Evolutionary conservation across 2,797 vertebrate species (phyloP), one percentile per base, ranked within the genome.

Genomic region (Tokudaia tokunoshimensis): DNA sequence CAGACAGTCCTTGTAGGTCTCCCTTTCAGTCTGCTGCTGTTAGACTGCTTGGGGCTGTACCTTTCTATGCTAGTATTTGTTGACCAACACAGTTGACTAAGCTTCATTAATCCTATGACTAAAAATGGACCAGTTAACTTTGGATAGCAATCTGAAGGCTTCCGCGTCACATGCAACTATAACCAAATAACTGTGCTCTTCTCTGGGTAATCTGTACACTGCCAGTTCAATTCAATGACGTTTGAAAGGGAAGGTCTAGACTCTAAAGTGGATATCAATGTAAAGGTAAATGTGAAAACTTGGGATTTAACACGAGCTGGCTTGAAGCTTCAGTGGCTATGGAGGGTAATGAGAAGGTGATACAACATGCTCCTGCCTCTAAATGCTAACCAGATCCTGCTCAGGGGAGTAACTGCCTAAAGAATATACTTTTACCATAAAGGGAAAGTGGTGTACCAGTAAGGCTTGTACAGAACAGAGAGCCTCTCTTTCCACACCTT

Each of bases 251-350:
- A 79, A 87, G 44, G 26, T 34, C 31, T 57, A 34, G 65, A 79
- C 50, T 79, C 29, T 70, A 20, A 1, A 59, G 11, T 6, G 47
- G 31, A 47, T 19, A 89, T 17, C 52, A 57, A 44, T 50, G 8
- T 78, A 93, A 61, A 5, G 6, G 29, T 78, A 75, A 70, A 89
- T n/a, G 11, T 80, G 44, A 81, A 90, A 75, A 70, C 50, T 6
- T 81, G 80, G 47, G 75, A 1, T 55, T 65, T 74, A 76, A 20
- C 70, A 61, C 15, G 63, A 12, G 59, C 87, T 52, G 78, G 85
- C 67, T 57, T 95, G 52, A 93, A 37, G 57, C 72, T 87, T 91
- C 90, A 85, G 76, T 55, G 31, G 29, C 55, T 74, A 61, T 17
- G 14, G 91, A 67, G 61, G 74, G 44, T 24, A 52, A 85, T 2